Evolutionary conservation across 2,888 invertebrate genomes (phyloP).

Genomic region (Furcula furcula): DNA sequence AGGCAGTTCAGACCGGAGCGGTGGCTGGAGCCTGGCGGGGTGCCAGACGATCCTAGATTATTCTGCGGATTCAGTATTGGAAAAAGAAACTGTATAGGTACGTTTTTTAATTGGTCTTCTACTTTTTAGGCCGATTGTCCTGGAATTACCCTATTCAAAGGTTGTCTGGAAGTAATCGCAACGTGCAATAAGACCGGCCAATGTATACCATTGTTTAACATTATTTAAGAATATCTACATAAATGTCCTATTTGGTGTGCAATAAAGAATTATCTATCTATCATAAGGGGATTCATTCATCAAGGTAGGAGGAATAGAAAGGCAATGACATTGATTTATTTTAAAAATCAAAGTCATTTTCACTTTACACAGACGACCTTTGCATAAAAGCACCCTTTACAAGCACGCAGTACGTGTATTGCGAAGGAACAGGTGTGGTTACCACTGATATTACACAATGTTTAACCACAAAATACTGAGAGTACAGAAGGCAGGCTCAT

Average conservation of each 20-base stretch:
- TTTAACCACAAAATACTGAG: too few species aligned
- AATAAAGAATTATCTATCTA: not conserved
- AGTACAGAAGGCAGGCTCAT: too few species aligned
- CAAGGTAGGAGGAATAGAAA: too few species aligned
- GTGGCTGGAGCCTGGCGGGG: slow-evolving; percentile 30
- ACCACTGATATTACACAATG: too few species aligned
- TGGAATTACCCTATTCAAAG: not conserved
- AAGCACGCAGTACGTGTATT: too few species aligned
- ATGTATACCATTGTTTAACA: not conserved
- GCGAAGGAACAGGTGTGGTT: too few species aligned
- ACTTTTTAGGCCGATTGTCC: not conserved
- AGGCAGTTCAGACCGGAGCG: slow-evolving; percentile 39
- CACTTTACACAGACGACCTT: too few species aligned
- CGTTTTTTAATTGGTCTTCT: not conserved
- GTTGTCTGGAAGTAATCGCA: not conserved
- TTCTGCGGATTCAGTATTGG: slow-evolving; percentile 38
- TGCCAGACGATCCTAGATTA: slow-evolving; percentile 27
- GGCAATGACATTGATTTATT: too few species aligned
- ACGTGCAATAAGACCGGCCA: not conserved
- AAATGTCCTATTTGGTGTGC: not conserved
- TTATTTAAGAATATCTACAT: not conserved
- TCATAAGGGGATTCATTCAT: too few species aligned
- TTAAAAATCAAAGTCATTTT: too few species aligned
- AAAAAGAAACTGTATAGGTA: slow-evolving; percentile 37
- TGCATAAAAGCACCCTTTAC: too few species aligned